A percentile compares a stretch with the other conserved stretches of the same genome.
Conservation (phyloP, 2,888 invertebrate genomes). For the Trachelus tabidus region DNA sequence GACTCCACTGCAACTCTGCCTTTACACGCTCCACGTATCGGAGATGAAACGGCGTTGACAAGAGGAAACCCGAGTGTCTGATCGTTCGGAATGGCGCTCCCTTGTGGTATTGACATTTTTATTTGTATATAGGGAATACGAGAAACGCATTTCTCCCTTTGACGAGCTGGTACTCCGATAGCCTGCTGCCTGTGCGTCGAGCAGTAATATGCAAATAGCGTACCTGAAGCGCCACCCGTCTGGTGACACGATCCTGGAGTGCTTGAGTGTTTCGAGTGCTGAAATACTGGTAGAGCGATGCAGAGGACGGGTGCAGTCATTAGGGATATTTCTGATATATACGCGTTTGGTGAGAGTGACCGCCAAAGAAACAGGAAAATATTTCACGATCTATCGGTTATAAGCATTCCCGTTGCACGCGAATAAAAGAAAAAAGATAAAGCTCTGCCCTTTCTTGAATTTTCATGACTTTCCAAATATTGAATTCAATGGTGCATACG, state of each 20-base stretch:
- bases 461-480: no score
- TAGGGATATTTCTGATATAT: not conserved
- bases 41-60: not conserved
- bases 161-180: slow-evolving; percentile 43
- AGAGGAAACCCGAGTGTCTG: not conserved
- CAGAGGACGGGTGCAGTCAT: slow-evolving; percentile 10
- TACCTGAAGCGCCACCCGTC: slow-evolving; percentile 44
- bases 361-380: no score
- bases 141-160: slow-evolving; percentile 45
- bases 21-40: not conserved
- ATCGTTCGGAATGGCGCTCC: no score
- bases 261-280: slow-evolving; percentile 24
- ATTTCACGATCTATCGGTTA: no score
- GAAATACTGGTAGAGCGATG: slow-evolving; percentile 16
- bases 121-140: slow-evolving; percentile 37
- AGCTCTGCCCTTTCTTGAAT: no score
- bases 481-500: no score
- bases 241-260: slow-evolving; percentile 36
- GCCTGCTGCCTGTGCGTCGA: slow-evolving; percentile 51
- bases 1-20: not conserved
- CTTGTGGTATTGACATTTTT: slow-evolving; percentile 49
- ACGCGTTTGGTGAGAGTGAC: no score
- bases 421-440: no score
- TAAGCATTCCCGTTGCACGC: no score
- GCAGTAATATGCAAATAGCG: slow-evolving; percentile 59